These are phyloP conservation scores for Cantharis rustica DNA, from an alignment of 2,888 invertebrate species.

Conservation along the genomic window DNA sequence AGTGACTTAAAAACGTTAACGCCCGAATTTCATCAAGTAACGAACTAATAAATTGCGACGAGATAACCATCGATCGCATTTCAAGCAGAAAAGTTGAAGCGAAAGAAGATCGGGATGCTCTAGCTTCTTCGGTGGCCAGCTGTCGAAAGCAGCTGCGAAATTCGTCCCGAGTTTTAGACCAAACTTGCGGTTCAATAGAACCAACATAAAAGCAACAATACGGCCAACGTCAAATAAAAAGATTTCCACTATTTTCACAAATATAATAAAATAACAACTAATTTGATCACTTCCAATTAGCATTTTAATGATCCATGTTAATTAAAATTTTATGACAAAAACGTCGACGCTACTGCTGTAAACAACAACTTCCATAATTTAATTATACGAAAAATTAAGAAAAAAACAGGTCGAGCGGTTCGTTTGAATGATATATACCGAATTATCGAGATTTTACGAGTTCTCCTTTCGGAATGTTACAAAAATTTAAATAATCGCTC, in stretches of 20 bases:
- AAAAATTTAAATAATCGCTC: not conserved
- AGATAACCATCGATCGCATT: conserved; percentile 34
- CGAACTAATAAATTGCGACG: conserved; percentile 28
- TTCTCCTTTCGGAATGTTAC: not conserved
- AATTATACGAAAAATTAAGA: not conserved
- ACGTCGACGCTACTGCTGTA: not conserved
- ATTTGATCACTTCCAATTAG: not conserved
- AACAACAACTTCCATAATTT: not conserved
- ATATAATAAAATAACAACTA: not conserved
- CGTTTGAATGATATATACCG: not conserved
- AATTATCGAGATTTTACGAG: not conserved
- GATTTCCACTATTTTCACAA: not conserved
- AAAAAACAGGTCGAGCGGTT: not conserved
- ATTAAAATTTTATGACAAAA: not conserved
- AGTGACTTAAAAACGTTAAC: conserved; percentile 4
- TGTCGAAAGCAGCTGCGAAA: conserved; percentile 36
- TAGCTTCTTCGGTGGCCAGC: conserved; percentile 39
- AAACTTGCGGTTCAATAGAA: not conserved
- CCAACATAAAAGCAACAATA: not conserved
- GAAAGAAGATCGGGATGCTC: conserved; percentile 35
- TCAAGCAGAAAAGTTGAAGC: conserved; percentile 36
- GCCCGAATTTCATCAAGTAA: conserved; percentile 1
- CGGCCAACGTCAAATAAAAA: not conserved
- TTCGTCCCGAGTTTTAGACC: not conserved
- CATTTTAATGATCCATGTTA: not conserved